Conservation (phyloP, 2,113 vertebrate genomes). For the Pangasianodon hypophthalmus region DNA sequence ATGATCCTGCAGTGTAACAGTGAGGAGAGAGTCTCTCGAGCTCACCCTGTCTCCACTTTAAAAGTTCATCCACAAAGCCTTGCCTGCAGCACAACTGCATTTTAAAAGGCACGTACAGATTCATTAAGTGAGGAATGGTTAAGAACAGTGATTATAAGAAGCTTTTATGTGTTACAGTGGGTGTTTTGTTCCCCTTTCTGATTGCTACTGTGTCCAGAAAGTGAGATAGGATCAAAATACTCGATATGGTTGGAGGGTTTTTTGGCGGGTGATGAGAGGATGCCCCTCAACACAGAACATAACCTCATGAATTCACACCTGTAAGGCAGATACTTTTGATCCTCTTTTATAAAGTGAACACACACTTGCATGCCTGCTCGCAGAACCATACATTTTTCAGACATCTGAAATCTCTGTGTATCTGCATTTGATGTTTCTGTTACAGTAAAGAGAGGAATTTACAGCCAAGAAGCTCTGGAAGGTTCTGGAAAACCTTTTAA, state of each 20-base stretch:
- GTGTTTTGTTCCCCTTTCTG: not conserved
- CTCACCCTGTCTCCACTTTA: not conserved
- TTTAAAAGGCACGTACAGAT: not conserved
- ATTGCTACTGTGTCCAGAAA: not conserved
- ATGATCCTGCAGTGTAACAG: conserved; percentile 35
- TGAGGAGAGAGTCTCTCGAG: conserved; percentile 7
- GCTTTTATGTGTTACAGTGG: not conserved
- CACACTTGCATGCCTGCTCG: not conserved
- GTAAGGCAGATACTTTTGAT: conserved; percentile 20
- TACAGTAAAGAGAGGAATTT: not conserved
- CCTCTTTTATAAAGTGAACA: conserved; percentile 25
- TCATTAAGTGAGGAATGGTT: not conserved
- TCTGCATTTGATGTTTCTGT: conserved; percentile 41
- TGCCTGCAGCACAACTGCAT: not conserved
- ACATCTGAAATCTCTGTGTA: conserved; percentile 39
- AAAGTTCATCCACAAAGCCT: not conserved
- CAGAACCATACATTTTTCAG: not conserved
- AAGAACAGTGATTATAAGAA: not conserved
- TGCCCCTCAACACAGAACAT: not conserved
- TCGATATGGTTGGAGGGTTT: not conserved
- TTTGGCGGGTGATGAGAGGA: conserved; percentile 21
- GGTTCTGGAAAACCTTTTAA: not conserved
- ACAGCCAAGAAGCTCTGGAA: conserved; percentile 6
- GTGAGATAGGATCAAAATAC: conserved; percentile 1
- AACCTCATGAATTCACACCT: conserved; percentile 18